phyloP scores from a whole-genome alignment of 2,888 invertebrate genomes.

The Agonopterix subpropinquella region DNA sequence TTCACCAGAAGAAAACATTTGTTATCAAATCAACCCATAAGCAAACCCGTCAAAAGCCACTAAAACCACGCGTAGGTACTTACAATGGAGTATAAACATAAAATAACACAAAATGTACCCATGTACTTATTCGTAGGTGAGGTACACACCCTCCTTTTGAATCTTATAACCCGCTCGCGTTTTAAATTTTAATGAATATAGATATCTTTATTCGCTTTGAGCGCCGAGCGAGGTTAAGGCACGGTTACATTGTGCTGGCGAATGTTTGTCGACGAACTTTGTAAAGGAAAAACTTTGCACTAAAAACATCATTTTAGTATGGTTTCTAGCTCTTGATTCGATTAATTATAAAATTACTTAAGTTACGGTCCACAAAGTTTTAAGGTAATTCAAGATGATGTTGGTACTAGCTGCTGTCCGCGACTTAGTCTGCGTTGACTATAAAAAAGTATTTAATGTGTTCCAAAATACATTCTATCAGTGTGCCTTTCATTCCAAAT shows the following conservation, averaged over 20 bases:
- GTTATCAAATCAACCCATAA: no score
- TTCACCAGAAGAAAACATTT: no score
- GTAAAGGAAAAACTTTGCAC: neutral
- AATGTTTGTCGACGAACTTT: neutral
- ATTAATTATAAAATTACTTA: no score
- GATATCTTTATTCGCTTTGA: slow-evolving; percentile 67
- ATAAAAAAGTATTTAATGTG: neutral
- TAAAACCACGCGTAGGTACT: neutral
- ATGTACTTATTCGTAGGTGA: slow-evolving; percentile 1
- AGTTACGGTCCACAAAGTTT: no score
- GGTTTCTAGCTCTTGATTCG: no score
- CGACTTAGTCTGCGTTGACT: neutral
- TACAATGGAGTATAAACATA: slow-evolving; percentile 6
- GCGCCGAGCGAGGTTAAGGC: slow-evolving; percentile 32
- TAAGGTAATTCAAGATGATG: no score
- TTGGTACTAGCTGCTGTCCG: no score
- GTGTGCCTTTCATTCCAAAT: no score
- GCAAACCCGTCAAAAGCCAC: no score
- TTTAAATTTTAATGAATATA: slow-evolving; percentile 72
- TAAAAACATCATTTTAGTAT: neutral
- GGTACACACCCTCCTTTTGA: slow-evolving; percentile 37
- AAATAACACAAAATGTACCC: neutral
- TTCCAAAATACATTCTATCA: no score
- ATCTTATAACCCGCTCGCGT: slow-evolving; percentile 63
- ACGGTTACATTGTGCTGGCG: neutral